Evolutionary conservation across 1,140 invertebrate species (phyloP).

Genomic region (Lycorma delicatula): DNA sequence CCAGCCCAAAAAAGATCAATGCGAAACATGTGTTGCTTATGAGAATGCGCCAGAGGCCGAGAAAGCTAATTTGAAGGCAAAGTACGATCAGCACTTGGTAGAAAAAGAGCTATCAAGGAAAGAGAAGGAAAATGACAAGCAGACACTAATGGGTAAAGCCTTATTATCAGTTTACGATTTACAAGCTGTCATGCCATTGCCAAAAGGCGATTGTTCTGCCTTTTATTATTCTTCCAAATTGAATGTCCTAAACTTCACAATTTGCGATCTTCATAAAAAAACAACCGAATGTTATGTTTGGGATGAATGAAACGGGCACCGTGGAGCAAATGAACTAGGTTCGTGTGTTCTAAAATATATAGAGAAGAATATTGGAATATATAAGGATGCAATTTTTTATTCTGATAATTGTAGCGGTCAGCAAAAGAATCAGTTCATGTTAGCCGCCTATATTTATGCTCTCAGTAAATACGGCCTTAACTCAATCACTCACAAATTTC

Average conservation of each 20-base stretch:
- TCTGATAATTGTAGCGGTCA: constrained; percentile 36
- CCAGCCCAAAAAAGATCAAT: constrained; percentile 24
- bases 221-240: constrained; percentile 30
- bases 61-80: constrained; percentile 2
- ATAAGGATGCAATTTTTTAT: constrained; percentile 31
- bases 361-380: not conserved
- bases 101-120: constrained; percentile 6
- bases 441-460: constrained; percentile 30
- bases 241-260: constrained; percentile 27
- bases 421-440: constrained; percentile 37
- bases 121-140: constrained; percentile 7
- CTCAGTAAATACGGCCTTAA: constrained; percentile 9
- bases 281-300: constrained; percentile 37
- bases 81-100: constrained; percentile 5
- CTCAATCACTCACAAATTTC: constrained; percentile 18
- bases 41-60: not conserved
- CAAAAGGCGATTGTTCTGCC: constrained; percentile 19
- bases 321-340: constrained; percentile 38
- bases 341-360: constrained; percentile 34
- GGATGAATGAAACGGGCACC: constrained; percentile 37
- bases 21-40: constrained; percentile 17
- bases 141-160: not conserved
- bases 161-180: constrained; percentile 10
- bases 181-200: constrained; percentile 12
- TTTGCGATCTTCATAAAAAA: constrained; percentile 21